Evolutionary conservation across 2,113 vertebrate genomes (phyloP).

Genomic region (Pachycephala philippinensis): DNA sequence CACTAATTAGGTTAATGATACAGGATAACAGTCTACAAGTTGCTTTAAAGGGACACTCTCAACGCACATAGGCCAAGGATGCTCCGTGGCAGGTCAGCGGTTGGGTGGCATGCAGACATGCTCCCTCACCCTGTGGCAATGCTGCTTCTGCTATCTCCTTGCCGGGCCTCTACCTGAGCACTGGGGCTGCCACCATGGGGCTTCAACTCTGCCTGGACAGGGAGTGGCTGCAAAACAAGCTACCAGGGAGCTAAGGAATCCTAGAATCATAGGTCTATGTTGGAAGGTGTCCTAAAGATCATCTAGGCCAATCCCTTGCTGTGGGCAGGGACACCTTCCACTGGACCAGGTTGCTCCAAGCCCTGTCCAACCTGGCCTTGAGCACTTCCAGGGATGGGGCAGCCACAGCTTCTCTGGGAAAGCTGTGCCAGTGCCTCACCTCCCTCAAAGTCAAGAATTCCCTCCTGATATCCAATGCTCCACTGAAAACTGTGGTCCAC

Average conservation of each 20-base stretch:
- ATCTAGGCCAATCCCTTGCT: not conserved
- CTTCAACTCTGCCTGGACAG: not conserved
- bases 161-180: not conserved
- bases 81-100: conserved; percentile 46
- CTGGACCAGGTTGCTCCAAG: not conserved
- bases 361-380: not conserved
- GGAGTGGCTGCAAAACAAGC: not conserved
- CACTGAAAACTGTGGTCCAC: not conserved
- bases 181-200: fast-evolving
- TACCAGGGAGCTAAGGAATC: not conserved
- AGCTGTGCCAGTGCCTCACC: not conserved
- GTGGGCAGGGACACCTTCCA: not conserved
- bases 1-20: conserved; percentile 81
- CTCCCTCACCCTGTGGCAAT: not conserved
- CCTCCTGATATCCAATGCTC: not conserved
- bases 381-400: not conserved
- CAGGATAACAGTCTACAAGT: conserved; percentile 77
- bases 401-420: not conserved
- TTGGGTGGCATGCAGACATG: not conserved
- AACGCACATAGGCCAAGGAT: conserved; percentile 49
- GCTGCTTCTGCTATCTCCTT: not conserved
- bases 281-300: not conserved
- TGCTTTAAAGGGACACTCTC: conserved; percentile 73
- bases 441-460: not conserved
- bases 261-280: not conserved